Conservation (phyloP, 2,113 vertebrate species). For the Oostethus manadensis region DNA sequence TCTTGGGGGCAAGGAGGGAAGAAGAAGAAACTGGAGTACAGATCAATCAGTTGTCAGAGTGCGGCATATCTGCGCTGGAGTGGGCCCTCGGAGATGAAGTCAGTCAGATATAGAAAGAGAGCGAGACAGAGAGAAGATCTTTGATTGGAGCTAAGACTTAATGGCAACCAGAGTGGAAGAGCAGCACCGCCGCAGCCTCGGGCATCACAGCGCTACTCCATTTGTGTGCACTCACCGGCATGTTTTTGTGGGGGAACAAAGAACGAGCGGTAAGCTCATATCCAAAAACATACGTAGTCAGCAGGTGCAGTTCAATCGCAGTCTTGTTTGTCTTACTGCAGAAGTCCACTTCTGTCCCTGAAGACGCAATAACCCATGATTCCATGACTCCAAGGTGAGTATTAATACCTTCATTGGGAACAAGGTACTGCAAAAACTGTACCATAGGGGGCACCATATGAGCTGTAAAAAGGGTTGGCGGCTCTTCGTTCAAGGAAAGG, state of each 20-base stretch:
- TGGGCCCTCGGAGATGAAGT: slow-evolving; percentile 35
- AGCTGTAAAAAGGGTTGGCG: too few relatives aligned
- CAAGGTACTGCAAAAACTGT: too few relatives aligned
- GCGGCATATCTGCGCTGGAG: slow-evolving; percentile 20
- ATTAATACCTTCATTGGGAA: too few relatives aligned
- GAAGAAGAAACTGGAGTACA: slow-evolving; percentile 7
- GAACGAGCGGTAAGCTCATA: background rate
- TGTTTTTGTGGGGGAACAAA: slow-evolving; percentile 4
- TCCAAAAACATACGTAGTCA: slow-evolving; percentile 1
- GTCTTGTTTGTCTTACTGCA: background rate
- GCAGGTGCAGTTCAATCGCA: background rate
- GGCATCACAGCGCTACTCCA: slow-evolving; percentile 17
- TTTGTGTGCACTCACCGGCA: slow-evolving; percentile 12
- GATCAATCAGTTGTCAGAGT: slow-evolving; percentile 41
- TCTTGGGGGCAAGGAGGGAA: slow-evolving; percentile 7
- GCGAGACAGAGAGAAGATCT: slow-evolving; percentile 33
- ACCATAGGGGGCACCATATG: too few relatives aligned
- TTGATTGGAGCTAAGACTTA: slow-evolving; percentile 48
- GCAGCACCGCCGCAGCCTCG: slow-evolving; percentile 15
- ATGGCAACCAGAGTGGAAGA: slow-evolving; percentile 37
- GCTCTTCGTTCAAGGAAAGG: too few relatives aligned
- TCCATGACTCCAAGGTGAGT: background rate
- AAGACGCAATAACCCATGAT: background rate
- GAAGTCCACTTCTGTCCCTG: background rate
- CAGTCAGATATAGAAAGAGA: slow-evolving; percentile 25